phyloP scores from a whole-genome alignment of 2,797 vertebrate genomes.

The Antennarius maculatus region DNA sequence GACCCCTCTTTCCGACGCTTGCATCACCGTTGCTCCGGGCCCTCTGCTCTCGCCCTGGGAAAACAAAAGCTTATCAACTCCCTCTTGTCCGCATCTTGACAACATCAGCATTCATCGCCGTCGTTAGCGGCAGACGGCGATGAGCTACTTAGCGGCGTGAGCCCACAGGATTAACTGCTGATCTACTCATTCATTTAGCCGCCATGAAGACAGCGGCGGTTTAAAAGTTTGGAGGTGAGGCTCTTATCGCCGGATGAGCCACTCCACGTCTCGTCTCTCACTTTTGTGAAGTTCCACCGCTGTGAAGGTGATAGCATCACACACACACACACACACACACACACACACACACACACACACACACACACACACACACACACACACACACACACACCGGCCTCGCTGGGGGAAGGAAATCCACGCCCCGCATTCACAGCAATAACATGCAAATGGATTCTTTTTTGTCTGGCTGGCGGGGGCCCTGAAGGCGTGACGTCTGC shows the following conservation, averaged over 20 bases:
- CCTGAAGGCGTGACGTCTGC: conserved; percentile 69
- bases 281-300: conserved; percentile 71
- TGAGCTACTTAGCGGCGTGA: conserved; percentile 74
- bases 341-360: too few relatives aligned
- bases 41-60: conserved; percentile 69
- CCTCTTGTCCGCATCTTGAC: conserved; percentile 71
- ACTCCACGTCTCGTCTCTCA: conserved; percentile 71
- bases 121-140: conserved; percentile 71
- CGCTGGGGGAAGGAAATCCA: conserved; percentile 54
- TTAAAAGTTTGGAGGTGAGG: conserved; percentile 78
- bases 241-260: conserved; percentile 71
- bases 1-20: conserved; percentile 68
- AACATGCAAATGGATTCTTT: conserved; percentile 73
- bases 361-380: too few relatives aligned
- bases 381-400: conserved; percentile 29
- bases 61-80: conserved; percentile 77
- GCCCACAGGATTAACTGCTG: conserved; percentile 77
- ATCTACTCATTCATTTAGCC: conserved; percentile 79
- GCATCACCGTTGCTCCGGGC: conserved; percentile 73
- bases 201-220: conserved; percentile 68
- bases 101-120: conserved; percentile 76
- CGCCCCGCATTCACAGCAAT: conserved; percentile 48
- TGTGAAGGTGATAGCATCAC: conserved; percentile 47
- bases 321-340: not conserved
- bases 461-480: conserved; percentile 65